Base-by-base conservation (phyloP, 2,888 invertebrate genomes). In the Folsomia manolachei region DNA sequence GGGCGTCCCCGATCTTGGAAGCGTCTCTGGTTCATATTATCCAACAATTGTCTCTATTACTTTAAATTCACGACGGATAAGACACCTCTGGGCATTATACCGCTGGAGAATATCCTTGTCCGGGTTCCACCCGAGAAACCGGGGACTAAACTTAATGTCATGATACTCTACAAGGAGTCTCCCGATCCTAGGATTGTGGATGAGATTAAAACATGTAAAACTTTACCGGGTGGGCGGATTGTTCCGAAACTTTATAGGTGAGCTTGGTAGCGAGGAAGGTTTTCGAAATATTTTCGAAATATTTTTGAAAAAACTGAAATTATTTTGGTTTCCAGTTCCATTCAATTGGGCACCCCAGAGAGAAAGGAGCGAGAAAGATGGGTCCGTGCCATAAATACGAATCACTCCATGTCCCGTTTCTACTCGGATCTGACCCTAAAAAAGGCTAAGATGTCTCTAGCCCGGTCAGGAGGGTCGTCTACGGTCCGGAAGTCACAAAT, bases 61-160 rank as follows among this genome's bases (percentile, higher is more conserved):
- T 87, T 87, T 81, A 85, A 86, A 81, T 86, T 84, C 79, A 86
- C 86, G 11, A 85, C 86, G 26, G 87, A 87, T 81, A 86, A 87
- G 80, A 86, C 85, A 73, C 87, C 87, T 1, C 83, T 86, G 74
- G 87, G 87, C 24, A 87, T 87, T 72, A 87, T 87, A 76, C 87
- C 87, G 1, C 80, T 87, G 75, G 86, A 87, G 82, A 86, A 86
- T 81, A 85, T 87, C n/a, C 83, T 84, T 21, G 80, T 77, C 84
- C 63, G 84, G 84, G 72, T 82, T 83, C 27, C 73, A 81, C 27
- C 84, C 85, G 74, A 78, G 82, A 70, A 83, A 82, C 77, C 83
- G 83, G 78, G 83, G 83, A 11, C 11, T n/a, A 19, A 82, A 84
- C 81, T 85, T 84, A 81, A 86, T 86, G 81, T 86, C 86, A 81